Evolutionary conservation across 2,113 vertebrate genomes (phyloP), one percentile per base, ranked within the genome.

Genomic region (Petroica traversi): DNA sequence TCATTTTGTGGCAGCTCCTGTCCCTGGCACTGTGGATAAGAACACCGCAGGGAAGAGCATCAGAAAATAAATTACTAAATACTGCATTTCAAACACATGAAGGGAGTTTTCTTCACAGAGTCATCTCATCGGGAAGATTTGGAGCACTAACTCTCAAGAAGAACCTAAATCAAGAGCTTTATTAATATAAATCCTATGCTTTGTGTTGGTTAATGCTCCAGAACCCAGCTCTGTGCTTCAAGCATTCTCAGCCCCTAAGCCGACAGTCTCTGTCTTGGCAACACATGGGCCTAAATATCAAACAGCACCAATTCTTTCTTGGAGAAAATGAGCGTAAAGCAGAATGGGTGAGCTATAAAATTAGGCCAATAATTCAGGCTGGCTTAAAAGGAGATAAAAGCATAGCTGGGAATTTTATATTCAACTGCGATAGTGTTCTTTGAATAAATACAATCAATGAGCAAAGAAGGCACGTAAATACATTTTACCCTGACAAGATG

Each of bases 361-460:
- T 94, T 29, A 89, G 89, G 52, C 38, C 31, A 79, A 19, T 90
- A 59, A 85, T 90, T 92, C 51, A 80, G 78, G 63, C 89, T 92
- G 85, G 51, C 72, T 80, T 83, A 58, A 89, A 66, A 83, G 7
- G 74, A 94, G 85, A 79, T 95, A 93, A 95, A 96, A 92, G 67
- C 81, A 26, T 76, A 11, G 67, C 55, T 85, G 85, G 58, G 38
- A 79, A 73, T 94, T 82, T 88, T 78, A 76, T 95, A 76, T 20
- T 80, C 69, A 40, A 41, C 87, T 88, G 74, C 93, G 66, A 34
- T 76, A 23, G 19, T 17, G 34, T 64, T 62, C 22, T 87, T 88
- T 92, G 73, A 92, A 92, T 94, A 93, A 88, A 89, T 55, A 69
- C 1, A 62, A 38, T 83, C 62, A 73, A n/a, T 76, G 78, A 82